Evolutionary conservation across 2,888 invertebrate species (phyloP).

Genomic region (Ennomos erosarius): DNA sequence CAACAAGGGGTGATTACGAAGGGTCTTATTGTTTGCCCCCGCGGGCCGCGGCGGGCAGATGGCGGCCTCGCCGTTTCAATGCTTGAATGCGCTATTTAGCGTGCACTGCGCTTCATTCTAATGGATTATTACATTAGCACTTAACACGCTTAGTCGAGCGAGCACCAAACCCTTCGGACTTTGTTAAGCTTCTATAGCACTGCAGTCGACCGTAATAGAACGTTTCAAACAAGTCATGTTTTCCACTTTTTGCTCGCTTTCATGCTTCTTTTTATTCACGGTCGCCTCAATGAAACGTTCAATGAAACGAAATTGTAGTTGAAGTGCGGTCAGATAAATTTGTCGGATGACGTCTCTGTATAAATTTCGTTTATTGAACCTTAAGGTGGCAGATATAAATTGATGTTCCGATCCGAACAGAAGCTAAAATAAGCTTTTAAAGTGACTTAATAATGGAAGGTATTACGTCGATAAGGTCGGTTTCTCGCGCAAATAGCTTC

Average conservation of each 20-base stretch:
- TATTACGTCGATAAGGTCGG: slow-evolving; percentile 15
- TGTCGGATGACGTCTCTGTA: slow-evolving; percentile 26
- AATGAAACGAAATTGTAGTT: slow-evolving; percentile 56
- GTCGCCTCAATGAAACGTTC: slow-evolving; percentile 57
- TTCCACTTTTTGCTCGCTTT: slow-evolving; percentile 56
- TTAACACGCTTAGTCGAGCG: slow-evolving; percentile 82
- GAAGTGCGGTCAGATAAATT: slow-evolving; percentile 48
- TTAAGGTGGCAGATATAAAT: slow-evolving; percentile 32
- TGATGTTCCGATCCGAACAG: slow-evolving; percentile 22
- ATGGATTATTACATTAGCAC: slow-evolving; percentile 85
- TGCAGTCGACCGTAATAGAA: slow-evolving; percentile 66
- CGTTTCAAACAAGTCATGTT: slow-evolving; percentile 60
- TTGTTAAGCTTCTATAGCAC: slow-evolving; percentile 65
- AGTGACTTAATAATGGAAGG: slow-evolving; percentile 26
- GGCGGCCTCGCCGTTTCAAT: slow-evolving; percentile 69
- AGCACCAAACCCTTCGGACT: slow-evolving; percentile 71
- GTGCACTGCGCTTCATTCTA: slow-evolving; percentile 82
- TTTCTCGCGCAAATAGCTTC: slow-evolving; percentile 28
- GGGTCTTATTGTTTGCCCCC: slow-evolving; percentile 76
- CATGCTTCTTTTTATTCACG: slow-evolving; percentile 57
- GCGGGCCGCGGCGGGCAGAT: slow-evolving; percentile 72
- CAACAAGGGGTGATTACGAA: slow-evolving; percentile 73
- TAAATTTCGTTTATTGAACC: slow-evolving; percentile 47
- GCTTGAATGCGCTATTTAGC: slow-evolving; percentile 84
- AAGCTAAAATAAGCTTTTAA: slow-evolving; percentile 27